Percentiles rank a stretch among this genome's conserved stretches.
These are phyloP conservation scores for Osmerus mordax DNA, from an alignment of 2,113 vertebrate species.

Conservation along the genomic window DNA sequence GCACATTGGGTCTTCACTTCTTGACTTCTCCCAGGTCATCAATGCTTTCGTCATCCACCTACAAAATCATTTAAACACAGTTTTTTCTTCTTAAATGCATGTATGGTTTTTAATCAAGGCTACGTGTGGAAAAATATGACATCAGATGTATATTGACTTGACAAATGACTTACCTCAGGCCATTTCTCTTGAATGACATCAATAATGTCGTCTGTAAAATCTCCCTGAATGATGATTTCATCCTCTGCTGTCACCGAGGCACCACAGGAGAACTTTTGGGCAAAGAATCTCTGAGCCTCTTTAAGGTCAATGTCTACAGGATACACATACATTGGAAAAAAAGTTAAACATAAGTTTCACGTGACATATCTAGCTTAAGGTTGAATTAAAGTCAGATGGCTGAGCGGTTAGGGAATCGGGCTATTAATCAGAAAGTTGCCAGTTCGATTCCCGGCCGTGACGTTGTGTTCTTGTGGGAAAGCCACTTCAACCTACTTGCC, in stretches of 20 bases:
- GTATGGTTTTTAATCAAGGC: not conserved
- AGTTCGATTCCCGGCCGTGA: too few species aligned
- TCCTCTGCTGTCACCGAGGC: conserved; percentile 97
- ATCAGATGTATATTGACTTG: not conserved
- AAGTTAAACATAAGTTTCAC: not conserved
- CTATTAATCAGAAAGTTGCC: too few species aligned
- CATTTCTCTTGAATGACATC: conserved; percentile 99
- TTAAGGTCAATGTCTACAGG: conserved; percentile 93
- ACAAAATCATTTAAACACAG: conserved; percentile 5
- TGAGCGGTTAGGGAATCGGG: too few species aligned
- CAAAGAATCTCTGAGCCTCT: conserved; percentile 99
- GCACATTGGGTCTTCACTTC: conserved; percentile 85
- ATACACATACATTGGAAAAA: not conserved
- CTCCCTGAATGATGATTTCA: conserved; percentile 99
- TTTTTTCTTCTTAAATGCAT: not conserved
- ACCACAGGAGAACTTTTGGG: conserved; percentile 98
- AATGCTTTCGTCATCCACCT: conserved; percentile 99
- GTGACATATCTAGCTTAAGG: not conserved
- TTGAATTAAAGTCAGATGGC: too few species aligned
- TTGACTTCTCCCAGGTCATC: conserved; percentile 98
- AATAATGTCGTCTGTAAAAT: conserved; percentile 98
- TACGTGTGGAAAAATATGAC: not conserved
- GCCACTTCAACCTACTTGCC: too few species aligned
- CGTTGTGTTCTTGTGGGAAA: too few species aligned
- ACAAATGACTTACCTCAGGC: conserved; percentile 81